Conservation (phyloP, 2,888 invertebrate species). For the Lampropteryx suffumata region DNA sequence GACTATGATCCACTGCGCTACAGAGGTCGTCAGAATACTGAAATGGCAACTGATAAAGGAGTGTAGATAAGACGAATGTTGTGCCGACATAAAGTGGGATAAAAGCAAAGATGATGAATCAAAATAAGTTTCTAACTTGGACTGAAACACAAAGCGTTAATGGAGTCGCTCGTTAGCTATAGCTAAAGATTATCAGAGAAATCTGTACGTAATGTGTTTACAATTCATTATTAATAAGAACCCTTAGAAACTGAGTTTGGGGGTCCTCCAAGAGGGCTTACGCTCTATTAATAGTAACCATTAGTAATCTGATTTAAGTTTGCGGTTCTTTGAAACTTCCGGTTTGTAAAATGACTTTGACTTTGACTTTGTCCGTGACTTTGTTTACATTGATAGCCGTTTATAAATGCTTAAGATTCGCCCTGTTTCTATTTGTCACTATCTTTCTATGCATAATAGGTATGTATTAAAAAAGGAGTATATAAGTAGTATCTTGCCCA, state of each 20-base stretch:
- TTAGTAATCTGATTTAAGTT: slow-evolving; percentile 1
- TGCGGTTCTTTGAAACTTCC: background rate
- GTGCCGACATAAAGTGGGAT: no score
- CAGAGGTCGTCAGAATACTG: no score
- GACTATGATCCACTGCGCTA: no score
- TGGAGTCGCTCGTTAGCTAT: slow-evolving; percentile 70
- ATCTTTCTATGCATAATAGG: no score
- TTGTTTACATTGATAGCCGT: no score
- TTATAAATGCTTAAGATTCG: no score
- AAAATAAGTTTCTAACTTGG: slow-evolving; percentile 35
- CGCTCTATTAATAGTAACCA: background rate
- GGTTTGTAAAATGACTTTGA: background rate
- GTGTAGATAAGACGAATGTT: no score
- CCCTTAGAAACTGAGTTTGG: background rate
- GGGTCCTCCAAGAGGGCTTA: background rate
- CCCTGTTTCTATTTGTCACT: no score
- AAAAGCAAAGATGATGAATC: no score
- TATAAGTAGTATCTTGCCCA: no score
- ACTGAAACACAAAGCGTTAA: slow-evolving; percentile 50
- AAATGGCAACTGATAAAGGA: no score
- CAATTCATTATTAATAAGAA: slow-evolving; percentile 55
- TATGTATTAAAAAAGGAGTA: no score
- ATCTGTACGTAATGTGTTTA: slow-evolving; percentile 66
- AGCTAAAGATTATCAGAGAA: slow-evolving; percentile 69
- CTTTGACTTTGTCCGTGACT: background rate